Evolutionary conservation across 2,113 vertebrate genomes (phyloP).

Genomic region (Callocephalon fimbriatum): DNA sequence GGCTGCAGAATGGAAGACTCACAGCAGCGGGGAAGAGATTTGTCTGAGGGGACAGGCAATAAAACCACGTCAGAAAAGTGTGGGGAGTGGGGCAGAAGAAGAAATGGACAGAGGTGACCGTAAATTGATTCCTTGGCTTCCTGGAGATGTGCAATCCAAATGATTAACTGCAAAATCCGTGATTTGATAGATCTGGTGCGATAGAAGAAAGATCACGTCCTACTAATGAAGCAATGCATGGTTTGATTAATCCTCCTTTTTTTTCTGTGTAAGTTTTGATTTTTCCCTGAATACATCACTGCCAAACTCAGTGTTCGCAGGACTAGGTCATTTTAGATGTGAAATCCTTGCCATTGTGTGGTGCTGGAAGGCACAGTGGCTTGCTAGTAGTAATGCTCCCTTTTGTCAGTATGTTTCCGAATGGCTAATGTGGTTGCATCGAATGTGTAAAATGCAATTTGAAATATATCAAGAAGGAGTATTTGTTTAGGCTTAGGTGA

Average conservation of each 20-base stretch:
- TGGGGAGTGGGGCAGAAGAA: background rate
- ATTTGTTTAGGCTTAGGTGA: background rate
- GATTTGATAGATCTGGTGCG: slow-evolving; percentile 36
- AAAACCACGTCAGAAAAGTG: background rate
- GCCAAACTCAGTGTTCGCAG: background rate
- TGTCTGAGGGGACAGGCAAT: slow-evolving; percentile 31
- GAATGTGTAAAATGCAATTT: background rate
- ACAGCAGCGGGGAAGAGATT: background rate
- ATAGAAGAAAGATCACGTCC: background rate
- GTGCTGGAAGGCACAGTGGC: background rate
- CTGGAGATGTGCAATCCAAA: slow-evolving; percentile 23
- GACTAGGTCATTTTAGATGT: background rate
- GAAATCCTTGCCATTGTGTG: background rate
- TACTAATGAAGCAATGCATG: background rate
- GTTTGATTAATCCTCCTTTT: slow-evolving; percentile 10
- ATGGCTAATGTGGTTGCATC: background rate
- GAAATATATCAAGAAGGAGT: background rate
- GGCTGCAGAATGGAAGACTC: slow-evolving; percentile 21
- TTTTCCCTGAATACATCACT: slow-evolving; percentile 2
- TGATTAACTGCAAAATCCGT: slow-evolving; percentile 42
- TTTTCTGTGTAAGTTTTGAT: background rate
- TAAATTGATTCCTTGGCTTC: slow-evolving; percentile 50
- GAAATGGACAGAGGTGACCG: background rate
- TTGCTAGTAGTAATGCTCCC: background rate
- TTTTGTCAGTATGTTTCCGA: background rate